Conservation (phyloP, 2,888 invertebrate species). For the Coelinius sp. region DNA sequence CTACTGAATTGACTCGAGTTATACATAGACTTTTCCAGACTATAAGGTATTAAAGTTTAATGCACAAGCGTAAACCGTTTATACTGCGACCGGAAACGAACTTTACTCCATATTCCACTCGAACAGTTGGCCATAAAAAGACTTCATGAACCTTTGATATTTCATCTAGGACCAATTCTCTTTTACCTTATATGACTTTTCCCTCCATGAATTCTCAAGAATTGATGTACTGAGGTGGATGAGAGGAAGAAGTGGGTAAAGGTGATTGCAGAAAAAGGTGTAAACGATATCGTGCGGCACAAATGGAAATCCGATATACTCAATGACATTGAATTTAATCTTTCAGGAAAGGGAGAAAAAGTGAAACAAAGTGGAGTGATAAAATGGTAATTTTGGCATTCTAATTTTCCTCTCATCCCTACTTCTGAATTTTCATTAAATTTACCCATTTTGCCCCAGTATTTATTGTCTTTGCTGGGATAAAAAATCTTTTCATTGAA, state of each 20-base stretch:
- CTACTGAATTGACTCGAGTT: constrained; percentile 18
- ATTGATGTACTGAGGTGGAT: constrained; percentile 7
- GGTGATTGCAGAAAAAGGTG: constrained; percentile 26
- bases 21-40: constrained; percentile 32
- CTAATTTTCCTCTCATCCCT: constrained; percentile 19
- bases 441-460: no score
- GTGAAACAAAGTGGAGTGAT: neutral
- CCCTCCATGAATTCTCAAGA: neutral
- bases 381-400: constrained; percentile 23
- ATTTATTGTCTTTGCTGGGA: no score
- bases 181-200: neutral
- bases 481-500: no score
- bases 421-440: no score
- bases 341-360: constrained; percentile 12
- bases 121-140: constrained; percentile 10
- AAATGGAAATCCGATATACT: constrained; percentile 19
- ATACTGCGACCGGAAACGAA: constrained; percentile 51
- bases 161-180: constrained; percentile 1
- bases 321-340: constrained; percentile 33
- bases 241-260: constrained; percentile 13
- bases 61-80: constrained; percentile 49
- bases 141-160: neutral
- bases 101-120: constrained; percentile 53
- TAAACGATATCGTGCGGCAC: constrained; percentile 10
- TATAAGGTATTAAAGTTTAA: constrained; percentile 51